Base-by-base conservation (phyloP, 2,797 vertebrate genomes). In the Schizopygopsis pylzovi region DNA sequence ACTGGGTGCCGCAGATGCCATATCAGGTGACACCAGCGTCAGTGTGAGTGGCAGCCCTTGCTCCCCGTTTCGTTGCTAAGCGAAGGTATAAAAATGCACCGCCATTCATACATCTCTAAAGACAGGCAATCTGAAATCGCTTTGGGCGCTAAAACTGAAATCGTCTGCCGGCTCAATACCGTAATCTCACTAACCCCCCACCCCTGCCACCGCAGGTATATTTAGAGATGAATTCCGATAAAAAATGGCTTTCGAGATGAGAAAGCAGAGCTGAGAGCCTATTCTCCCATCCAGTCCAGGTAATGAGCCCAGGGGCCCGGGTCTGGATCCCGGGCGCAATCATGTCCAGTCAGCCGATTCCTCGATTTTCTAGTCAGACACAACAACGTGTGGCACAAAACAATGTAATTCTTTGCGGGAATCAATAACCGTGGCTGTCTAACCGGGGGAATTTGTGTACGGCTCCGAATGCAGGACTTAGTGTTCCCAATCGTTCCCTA, bases 41-140 rank as follows among this genome's bases (percentile, higher is more conserved):
- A 78, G 70, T 28, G 59, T 88, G 85, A 89, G 83, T 86, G 87
- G 84, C 87, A 87, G 83, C 77, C 47, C 28, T 15, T 71, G 73
- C n/a, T 20, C 59, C 41, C n/a, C 1, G 11, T 86, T 70, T 22
- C 20, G 2, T n/a, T 18, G 70, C 81, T 52, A 70, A 85, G 76
- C 43, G 37, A 72, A 81, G n/a, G 79, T 56, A 85, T 88, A 76
- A 81, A 86, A 88, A 90, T 73, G 81, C 81, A 70, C 67, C 22
- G 7, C 33, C 45, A 82, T 87, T 82, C 81, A 71, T 79, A 86
- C 85, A 76, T 86, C 84, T 88, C 79, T 85, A 72, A 86, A 85
- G 82, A 85, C 82, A 88, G 84, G 87, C 86, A 88, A 89, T 88
- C 84, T 88, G 86, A 85, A 88, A 88, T 79, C 71, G 76, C 83